Evolutionary conservation across 1,140 invertebrate species (phyloP).

Genomic region (Nylanderia fulva): DNA sequence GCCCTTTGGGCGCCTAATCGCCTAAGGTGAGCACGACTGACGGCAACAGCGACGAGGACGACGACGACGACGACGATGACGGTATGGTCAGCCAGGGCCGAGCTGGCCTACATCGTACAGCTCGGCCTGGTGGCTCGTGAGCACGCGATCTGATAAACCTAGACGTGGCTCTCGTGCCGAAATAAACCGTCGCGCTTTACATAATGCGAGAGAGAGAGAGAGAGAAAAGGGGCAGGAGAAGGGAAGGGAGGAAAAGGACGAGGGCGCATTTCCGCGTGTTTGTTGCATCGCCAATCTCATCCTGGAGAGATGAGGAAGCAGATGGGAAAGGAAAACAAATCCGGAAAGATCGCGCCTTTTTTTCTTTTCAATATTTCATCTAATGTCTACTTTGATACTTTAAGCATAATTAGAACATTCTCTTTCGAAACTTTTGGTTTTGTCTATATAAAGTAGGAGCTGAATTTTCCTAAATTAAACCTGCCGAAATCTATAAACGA

Average conservation of each 20-base stretch:
- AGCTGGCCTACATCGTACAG: conserved; percentile 81
- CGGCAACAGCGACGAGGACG: conserved; percentile 48
- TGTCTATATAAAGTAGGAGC: too few species aligned
- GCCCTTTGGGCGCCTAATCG: conserved; percentile 66
- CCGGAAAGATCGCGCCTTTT: too few species aligned
- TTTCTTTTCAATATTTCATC: too few species aligned
- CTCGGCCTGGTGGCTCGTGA: conserved; percentile 74
- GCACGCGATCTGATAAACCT: conserved; percentile 83
- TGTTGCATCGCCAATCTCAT: conserved; percentile 65
- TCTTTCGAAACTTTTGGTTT: too few species aligned
- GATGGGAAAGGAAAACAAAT: background rate
- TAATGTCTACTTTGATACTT: too few species aligned
- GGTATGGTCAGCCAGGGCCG: conserved; percentile 53
- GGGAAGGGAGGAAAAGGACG: background rate
- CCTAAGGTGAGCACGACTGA: conserved; percentile 56
- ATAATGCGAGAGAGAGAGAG: conserved; percentile 77
- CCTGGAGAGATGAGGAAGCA: background rate
- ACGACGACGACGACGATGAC: conserved; percentile 58
- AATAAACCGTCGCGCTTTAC: conserved; percentile 84
- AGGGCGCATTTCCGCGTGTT: conserved; percentile 66
- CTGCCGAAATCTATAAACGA: too few species aligned
- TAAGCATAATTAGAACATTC: too few species aligned
- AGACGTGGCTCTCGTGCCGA: conserved; percentile 82
- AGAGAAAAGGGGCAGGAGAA: conserved; percentile 14
- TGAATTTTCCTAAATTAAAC: too few species aligned